Percentiles rank a stretch among this genome's conserved stretches.
Evolutionary conservation across 2,797 vertebrate genomes (phyloP).

Genomic region (Eulemur mongoz): DNA sequence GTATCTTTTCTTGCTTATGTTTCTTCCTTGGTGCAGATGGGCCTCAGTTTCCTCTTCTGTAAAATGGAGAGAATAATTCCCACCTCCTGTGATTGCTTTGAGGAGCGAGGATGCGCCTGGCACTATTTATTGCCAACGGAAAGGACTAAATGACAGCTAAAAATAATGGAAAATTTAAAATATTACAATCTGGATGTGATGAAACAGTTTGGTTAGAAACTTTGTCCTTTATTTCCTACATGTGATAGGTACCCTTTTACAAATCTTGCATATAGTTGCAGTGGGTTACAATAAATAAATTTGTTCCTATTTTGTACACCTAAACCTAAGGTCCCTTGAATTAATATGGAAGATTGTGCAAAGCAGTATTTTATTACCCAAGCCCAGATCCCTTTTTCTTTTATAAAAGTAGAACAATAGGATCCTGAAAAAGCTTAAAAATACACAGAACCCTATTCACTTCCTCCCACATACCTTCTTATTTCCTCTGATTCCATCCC

Average conservation of each 20-base stretch:
- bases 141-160: neutral
- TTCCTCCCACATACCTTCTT: neutral
- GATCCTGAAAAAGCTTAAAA: neutral
- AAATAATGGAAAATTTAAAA: neutral
- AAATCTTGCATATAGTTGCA: neutral
- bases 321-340: neutral
- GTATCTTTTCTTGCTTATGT: neutral
- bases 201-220: neutral
- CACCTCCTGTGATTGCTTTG: neutral
- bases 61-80: neutral
- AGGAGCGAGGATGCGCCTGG: neutral
- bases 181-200: neutral
- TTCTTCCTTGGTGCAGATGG: neutral
- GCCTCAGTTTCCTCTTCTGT: neutral
- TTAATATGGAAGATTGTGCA: neutral
- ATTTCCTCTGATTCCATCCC: neutral
- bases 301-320: neutral
- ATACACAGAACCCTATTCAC: neutral
- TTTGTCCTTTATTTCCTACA: neutral
- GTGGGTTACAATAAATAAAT: neutral
- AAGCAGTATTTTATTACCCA: neutral
- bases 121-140: neutral
- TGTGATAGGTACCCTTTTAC: neutral
- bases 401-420: neutral
- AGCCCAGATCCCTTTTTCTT: neutral